phyloP scores from a whole-genome alignment of 2,888 invertebrate genomes.

The Chironomus tentans region DNA sequence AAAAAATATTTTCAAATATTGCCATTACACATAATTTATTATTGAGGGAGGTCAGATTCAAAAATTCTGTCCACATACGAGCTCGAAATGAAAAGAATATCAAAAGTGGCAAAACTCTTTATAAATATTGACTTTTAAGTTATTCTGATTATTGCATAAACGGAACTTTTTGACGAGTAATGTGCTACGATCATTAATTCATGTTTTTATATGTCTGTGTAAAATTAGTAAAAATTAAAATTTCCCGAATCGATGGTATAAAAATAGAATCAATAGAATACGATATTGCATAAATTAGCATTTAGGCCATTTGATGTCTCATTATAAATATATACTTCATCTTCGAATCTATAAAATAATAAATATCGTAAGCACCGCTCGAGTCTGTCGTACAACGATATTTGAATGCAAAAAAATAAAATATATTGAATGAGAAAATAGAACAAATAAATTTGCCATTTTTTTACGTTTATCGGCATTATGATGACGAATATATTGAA shows the following conservation, averaged over 20 bases:
- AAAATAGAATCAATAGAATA: constrained; percentile 2
- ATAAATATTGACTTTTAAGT: no score
- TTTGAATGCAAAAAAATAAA: no score
- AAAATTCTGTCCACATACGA: no score
- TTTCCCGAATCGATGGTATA: neutral
- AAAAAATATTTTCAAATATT: no score
- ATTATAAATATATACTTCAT: neutral
- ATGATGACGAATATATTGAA: neutral
- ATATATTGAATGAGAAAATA: no score
- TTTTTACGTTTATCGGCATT: no score
- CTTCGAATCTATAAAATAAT: neutral
- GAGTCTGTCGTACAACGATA: no score
- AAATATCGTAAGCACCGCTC: neutral
- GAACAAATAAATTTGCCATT: no score
- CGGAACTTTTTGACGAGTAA: no score
- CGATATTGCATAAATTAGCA: neutral
- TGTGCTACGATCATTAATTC: neutral
- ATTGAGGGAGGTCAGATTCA: neutral
- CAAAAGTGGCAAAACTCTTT: no score
- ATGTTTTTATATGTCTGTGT: neutral
- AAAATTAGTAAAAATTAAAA: neutral
- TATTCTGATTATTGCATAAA: no score
- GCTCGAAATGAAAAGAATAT: no score
- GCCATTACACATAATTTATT: neutral
- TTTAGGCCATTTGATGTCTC: neutral